Evolutionary conservation across 1,140 invertebrate species (phyloP).

Genomic region (Psix sp.): DNA sequence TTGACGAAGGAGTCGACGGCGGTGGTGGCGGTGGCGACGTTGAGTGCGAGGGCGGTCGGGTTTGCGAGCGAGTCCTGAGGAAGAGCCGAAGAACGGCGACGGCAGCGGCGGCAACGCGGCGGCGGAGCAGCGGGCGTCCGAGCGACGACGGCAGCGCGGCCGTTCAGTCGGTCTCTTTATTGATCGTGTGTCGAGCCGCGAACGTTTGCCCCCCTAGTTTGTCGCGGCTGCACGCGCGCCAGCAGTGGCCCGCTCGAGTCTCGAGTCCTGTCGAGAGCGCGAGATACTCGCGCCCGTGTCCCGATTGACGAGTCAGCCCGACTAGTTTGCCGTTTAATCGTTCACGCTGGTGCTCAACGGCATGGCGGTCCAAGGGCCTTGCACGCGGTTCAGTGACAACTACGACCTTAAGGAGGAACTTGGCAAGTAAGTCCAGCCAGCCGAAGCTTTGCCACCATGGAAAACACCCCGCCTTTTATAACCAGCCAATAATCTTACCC

Average conservation of each 20-base stretch:
- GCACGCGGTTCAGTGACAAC: conserved; percentile 98
- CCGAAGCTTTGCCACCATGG: too few relatives aligned
- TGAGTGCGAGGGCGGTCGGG: neutral
- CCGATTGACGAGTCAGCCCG: conserved; percentile 21
- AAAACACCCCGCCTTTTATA: neutral
- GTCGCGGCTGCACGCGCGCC: conserved; percentile 58
- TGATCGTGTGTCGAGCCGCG: conserved; percentile 75
- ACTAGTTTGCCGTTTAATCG: conserved; percentile 25
- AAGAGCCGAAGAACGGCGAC: neutral
- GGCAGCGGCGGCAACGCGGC: neutral
- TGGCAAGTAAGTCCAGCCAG: conserved; percentile 92
- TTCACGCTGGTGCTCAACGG: conserved; percentile 60
- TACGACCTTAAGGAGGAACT: conserved; percentile 99
- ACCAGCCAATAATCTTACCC: neutral
- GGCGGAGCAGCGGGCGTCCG: conserved; percentile 36
- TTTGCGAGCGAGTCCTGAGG: neutral
- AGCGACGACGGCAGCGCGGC: conserved; percentile 50
- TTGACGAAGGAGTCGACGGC: too few relatives aligned
- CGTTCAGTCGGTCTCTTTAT: conserved; percentile 67
- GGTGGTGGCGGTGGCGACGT: neutral
- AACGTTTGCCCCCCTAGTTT: conserved; percentile 66
- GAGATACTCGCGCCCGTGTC: conserved; percentile 1
- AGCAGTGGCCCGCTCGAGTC: conserved; percentile 60
- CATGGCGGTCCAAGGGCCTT: conserved; percentile 84
- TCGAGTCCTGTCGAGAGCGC: neutral